These are phyloP conservation scores for Criorhina ranunculi DNA, from an alignment of 2,888 invertebrate genomes.

Conservation along the genomic window DNA sequence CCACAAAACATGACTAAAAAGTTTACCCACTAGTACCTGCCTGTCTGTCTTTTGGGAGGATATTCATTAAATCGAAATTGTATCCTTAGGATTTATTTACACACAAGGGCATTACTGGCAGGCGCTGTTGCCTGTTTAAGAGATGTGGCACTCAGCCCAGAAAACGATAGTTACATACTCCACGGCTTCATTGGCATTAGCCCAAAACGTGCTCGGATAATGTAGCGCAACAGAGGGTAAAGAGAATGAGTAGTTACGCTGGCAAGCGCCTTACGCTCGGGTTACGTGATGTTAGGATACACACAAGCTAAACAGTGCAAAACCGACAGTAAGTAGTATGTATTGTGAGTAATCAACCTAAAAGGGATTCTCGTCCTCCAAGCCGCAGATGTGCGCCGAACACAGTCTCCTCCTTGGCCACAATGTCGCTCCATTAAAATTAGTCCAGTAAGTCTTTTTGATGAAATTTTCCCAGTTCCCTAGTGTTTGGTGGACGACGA, in stretches of 20 bases:
- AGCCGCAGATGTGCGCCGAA: neutral
- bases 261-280: constrained; percentile 46
- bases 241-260: constrained; percentile 1
- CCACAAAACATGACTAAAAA: neutral
- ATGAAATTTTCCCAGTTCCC: constrained; percentile 65
- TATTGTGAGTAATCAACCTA: constrained; percentile 65
- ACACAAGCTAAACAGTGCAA: constrained; percentile 16
- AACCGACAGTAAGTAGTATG: constrained; percentile 20
- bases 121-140: constrained; percentile 31
- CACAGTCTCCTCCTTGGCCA: neutral
- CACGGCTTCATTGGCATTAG: constrained; percentile 59
- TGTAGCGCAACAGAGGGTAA: constrained; percentile 39
- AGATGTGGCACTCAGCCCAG: constrained; percentile 14
- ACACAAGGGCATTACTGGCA: constrained; percentile 33
- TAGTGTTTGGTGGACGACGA: constrained; percentile 27
- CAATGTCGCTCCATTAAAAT: constrained; percentile 64
- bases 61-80: constrained; percentile 70
- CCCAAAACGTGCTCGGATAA: constrained; percentile 67
- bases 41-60: constrained; percentile 33
- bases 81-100: constrained; percentile 65
- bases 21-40: constrained; percentile 12
- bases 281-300: constrained; percentile 51
- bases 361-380: constrained; percentile 42
- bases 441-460: constrained; percentile 71
- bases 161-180: constrained; percentile 56